These are phyloP conservation scores for Xenopus borealis DNA, from an alignment of 2,113 vertebrate genomes.

Conservation along the genomic window DNA sequence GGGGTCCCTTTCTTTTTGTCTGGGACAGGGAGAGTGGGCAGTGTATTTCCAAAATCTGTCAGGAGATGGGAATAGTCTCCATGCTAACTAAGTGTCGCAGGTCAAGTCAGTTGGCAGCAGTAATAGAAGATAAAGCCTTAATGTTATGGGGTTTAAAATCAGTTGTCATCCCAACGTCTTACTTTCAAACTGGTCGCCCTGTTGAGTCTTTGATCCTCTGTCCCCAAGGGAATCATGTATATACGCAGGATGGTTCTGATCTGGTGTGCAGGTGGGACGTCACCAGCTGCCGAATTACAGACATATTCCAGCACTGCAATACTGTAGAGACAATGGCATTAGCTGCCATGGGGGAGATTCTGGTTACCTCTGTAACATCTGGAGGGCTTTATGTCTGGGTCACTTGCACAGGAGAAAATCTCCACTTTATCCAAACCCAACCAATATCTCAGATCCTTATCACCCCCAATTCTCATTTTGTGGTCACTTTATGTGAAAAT, in stretches of 20 bases:
- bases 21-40: constrained; percentile 66
- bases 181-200: constrained; percentile 55
- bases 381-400: constrained; percentile 70
- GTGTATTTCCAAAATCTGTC: constrained; percentile 65
- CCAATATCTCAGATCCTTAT: constrained; percentile 60
- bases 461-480: constrained; percentile 61
- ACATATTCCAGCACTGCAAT: constrained; percentile 58
- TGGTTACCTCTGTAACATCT: constrained; percentile 59
- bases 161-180: constrained; percentile 54
- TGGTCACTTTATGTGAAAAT: constrained; percentile 62
- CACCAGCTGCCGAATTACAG: constrained; percentile 48
- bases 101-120: constrained; percentile 53
- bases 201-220: constrained; percentile 57
- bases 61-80: constrained; percentile 25
- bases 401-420: constrained; percentile 60
- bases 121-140: constrained; percentile 52
- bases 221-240: constrained; percentile 55
- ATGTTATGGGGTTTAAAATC: constrained; percentile 64
- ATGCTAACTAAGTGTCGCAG: constrained; percentile 53
- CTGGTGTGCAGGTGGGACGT: constrained; percentile 65
- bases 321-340: constrained; percentile 59
- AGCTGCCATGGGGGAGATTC: constrained; percentile 52
- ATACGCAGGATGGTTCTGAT: constrained; percentile 64
- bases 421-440: constrained; percentile 56
- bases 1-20: constrained; percentile 57